A percentile compares a stretch with the other conserved stretches of the same genome.
These are phyloP conservation scores for Agonum fuliginosum DNA, from an alignment of 2,888 invertebrate species.

Conservation along the genomic window DNA sequence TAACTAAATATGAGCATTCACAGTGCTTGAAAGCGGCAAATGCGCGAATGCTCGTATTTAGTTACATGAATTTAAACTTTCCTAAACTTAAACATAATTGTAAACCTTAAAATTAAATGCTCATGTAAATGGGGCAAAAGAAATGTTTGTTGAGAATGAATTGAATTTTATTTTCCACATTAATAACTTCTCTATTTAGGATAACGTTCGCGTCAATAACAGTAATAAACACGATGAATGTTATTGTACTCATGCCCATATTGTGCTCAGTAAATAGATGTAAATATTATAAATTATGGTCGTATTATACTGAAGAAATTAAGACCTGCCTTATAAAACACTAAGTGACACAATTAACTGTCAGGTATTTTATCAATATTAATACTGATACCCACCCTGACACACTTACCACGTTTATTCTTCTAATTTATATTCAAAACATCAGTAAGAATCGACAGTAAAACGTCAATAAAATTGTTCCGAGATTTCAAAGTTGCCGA, in stretches of 20 bases:
- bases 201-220: background rate
- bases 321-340: conserved; percentile 24
- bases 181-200: background rate
- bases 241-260: conserved; percentile 28
- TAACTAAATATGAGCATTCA: no score
- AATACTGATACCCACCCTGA: conserved; percentile 67
- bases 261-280: conserved; percentile 25
- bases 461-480: no score
- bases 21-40: no score
- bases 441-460: background rate
- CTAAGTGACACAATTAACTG: conserved; percentile 35
- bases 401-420: conserved; percentile 64
- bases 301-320: conserved; percentile 33
- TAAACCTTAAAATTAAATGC: no score
- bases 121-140: no score
- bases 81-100: no score
- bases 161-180: background rate
- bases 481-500: no score
- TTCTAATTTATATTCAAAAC: conserved; percentile 36
- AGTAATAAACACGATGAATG: background rate
- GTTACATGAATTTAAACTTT: no score
- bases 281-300: conserved; percentile 35
- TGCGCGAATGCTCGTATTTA: no score
- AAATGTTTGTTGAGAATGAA: no score
- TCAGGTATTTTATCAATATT: conserved; percentile 43